Base-by-base conservation (phyloP, 2,113 vertebrate species). In the Rhegmatorhina hoffmannsi region DNA sequence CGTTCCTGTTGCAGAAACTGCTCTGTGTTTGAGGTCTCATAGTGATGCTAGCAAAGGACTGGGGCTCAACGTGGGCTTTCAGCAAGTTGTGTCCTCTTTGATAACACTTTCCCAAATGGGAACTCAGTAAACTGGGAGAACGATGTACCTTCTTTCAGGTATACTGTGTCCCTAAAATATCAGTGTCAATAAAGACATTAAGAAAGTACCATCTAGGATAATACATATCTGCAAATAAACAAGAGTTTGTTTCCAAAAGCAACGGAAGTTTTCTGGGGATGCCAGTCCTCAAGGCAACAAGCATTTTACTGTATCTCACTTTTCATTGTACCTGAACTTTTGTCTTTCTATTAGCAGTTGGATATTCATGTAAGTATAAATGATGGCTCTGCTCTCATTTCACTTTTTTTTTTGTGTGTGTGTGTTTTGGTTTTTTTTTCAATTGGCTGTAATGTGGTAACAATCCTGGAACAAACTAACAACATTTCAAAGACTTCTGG, bases 371-470 rank as follows among this genome's bases (percentile, higher is more conserved):
- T 40, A 77, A 77, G 79, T 75, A 81, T 69, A 75, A 93, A 90
- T 74, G 64, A 55, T 92, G 55, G 46, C 53, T 82, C 79, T 92
- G 81, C 95, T 66, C 66, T 63, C 63, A 60, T 96, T 93, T 93
- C 55, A 72, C 59, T 44, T 92, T 95, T 74, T 59, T 28, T 49
- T 43, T 40, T 40, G 40, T 11, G 40, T 38, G 36, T 36, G 40
- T 40, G 40, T 12, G 11, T 40, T 36, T 92, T 95, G 70, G 55
- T 26, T 49, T 91, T 95, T 73, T 59, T 89, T 73, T 46, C 25
- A 13, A 13, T 70, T 73, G 72, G 52, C 29, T 75, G 47, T 40
- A 83, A 55, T 43, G 31, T 81, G 33, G 17, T 49, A 80, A 17
- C 3, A 49, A 18, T 40, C 56, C 55, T 67, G 62, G 29, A 67